Conservation (phyloP, 2,888 invertebrate species). For the Heliothis peltigera region DNA sequence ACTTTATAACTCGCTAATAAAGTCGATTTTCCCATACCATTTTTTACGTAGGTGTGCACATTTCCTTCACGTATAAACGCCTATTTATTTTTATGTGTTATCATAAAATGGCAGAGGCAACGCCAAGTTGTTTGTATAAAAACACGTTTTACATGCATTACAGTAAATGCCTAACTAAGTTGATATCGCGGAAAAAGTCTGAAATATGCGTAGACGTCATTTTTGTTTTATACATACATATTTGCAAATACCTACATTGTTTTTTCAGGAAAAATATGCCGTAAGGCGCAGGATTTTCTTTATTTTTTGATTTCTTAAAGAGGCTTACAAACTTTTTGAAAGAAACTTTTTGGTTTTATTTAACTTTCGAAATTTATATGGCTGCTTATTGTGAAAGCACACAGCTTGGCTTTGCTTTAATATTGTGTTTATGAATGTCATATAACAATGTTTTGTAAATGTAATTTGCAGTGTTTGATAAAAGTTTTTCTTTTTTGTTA, state of each 20-base stretch:
- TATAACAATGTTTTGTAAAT: neutral
- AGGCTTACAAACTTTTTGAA: conserved; percentile 5
- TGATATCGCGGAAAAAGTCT: conserved; percentile 7
- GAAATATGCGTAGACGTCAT: conserved; percentile 5
- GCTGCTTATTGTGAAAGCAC: neutral
- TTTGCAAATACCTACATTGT: conserved; percentile 24
- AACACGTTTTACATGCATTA: conserved; percentile 57
- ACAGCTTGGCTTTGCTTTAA: no score
- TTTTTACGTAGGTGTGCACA: conserved; percentile 28
- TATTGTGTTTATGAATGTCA: no score
- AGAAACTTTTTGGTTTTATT: neutral
- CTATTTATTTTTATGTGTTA: conserved; percentile 59
- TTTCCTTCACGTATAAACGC: conserved; percentile 46
- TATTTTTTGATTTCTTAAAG: neutral
- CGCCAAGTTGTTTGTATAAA: conserved; percentile 58
- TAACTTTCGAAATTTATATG: neutral
- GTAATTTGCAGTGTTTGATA: no score
- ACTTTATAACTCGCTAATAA: conserved; percentile 9
- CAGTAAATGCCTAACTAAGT: conserved; percentile 53
- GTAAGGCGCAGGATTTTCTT: neutral
- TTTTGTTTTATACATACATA: conserved; percentile 13
- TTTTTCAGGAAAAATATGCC: conserved; percentile 10
- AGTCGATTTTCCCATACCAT: conserved; percentile 24
- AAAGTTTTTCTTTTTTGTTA: conserved; percentile 31
- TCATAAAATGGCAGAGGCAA: conserved; percentile 48